Percentiles rank a stretch among this genome's conserved stretches.
phyloP scores from a whole-genome alignment of 2,113 vertebrate species.

The Oryzias melastigma region DNA sequence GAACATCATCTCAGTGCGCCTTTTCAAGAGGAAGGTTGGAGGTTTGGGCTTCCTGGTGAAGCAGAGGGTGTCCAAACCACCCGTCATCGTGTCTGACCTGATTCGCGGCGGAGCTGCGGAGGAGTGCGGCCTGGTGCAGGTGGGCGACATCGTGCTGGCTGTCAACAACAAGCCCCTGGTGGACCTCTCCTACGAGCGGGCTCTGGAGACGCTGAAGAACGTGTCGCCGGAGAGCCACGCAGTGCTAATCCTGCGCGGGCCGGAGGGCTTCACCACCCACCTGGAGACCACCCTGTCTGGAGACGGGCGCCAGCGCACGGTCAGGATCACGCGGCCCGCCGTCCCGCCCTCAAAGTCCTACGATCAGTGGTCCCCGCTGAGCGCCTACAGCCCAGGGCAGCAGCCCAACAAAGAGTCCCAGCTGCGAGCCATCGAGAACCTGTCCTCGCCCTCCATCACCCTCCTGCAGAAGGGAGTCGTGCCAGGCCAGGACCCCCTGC shows the following conservation, averaged over 20 bases:
- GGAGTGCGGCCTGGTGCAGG: conserved; percentile 95
- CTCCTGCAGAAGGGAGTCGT: conserved; percentile 60
- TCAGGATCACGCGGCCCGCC: conserved; percentile 88
- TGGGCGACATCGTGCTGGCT: conserved; percentile 92
- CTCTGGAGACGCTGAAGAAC: conserved; percentile 90
- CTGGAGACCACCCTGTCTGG: conserved; percentile 92
- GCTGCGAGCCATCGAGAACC: conserved; percentile 75
- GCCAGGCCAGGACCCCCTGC: conserved; percentile 58
- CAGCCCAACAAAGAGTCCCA: conserved; percentile 80
- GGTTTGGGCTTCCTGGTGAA: conserved; percentile 97
- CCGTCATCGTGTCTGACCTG: conserved; percentile 92
- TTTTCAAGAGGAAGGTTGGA: conserved; percentile 93
- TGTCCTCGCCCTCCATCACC: conserved; percentile 70
- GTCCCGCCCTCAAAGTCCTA: conserved; percentile 69
- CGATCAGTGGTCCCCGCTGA: conserved; percentile 78
- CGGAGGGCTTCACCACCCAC: conserved; percentile 95
- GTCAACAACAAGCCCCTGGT: conserved; percentile 94
- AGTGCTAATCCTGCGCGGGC: conserved; percentile 93
- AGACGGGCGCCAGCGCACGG: conserved; percentile 90
- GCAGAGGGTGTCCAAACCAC: conserved; percentile 91
- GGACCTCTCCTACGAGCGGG: conserved; percentile 88
- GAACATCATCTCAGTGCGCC: conserved; percentile 95
- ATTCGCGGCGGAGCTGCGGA: conserved; percentile 93
- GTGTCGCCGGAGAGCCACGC: conserved; percentile 90
- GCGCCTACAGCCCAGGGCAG: conserved; percentile 48